phyloP scores from a whole-genome alignment of 37 sponge, comb jelly and placozoan species.

The Haliclona indistincta region DNA sequence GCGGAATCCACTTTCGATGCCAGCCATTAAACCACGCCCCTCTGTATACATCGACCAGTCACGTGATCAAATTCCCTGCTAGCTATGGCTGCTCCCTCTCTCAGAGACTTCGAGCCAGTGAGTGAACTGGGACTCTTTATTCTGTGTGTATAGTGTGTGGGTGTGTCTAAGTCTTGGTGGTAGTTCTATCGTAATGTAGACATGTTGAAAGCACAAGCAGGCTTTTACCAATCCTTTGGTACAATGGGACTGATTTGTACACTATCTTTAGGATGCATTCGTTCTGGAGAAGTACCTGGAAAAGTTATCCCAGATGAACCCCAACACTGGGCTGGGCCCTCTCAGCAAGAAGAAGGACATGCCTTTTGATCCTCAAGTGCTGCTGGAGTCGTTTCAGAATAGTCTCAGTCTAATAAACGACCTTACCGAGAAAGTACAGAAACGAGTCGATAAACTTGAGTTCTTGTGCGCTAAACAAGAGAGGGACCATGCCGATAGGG shows the following conservation, averaged over 20 bases:
- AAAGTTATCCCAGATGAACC: constrained; percentile 54
- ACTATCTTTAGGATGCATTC: constrained; percentile 50
- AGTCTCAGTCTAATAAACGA: constrained; percentile 50
- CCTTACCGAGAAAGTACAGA: constrained; percentile 61
- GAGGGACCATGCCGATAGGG: constrained; percentile 46
- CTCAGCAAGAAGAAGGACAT: constrained; percentile 36
- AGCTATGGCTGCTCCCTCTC: constrained; percentile 12
- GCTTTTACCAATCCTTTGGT: not conserved
- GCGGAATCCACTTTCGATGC: no score
- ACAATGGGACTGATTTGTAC: not conserved
- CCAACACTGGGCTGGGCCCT: constrained; percentile 60
- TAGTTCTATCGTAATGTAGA: not conserved
- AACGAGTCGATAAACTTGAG: constrained; percentile 72
- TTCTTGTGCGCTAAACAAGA: constrained; percentile 78
- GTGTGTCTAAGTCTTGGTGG: not conserved
- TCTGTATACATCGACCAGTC: no score
- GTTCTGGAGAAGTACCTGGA: constrained; percentile 69
- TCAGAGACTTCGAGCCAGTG: constrained; percentile 74
- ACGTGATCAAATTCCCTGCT: no score
- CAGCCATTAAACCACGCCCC: not conserved
- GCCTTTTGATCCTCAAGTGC: constrained; percentile 57
- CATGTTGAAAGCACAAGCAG: not conserved
- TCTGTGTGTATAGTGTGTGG: no score
- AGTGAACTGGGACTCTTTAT: constrained; percentile 1
- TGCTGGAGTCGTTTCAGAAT: constrained; percentile 57